These are phyloP conservation scores for Subanguina moxae DNA, from an alignment of 1,140 invertebrate genomes.

Conservation along the genomic window DNA sequence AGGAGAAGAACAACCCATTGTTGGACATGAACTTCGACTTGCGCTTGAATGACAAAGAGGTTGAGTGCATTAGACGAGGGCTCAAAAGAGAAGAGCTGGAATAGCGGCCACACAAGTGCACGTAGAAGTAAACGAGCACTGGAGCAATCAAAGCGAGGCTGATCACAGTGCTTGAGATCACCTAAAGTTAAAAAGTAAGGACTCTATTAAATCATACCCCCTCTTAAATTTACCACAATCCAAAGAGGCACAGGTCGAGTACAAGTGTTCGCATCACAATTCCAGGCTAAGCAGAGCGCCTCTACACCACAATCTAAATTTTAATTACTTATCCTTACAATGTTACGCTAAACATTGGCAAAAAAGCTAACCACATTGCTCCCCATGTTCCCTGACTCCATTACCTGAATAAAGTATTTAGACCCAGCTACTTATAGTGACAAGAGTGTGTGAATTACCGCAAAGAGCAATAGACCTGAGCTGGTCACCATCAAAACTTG, in stretches of 20 bases:
- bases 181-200: neutral
- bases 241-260: constrained; percentile 23
- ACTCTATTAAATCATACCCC: no score
- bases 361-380: constrained; percentile 22
- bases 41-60: constrained; percentile 5
- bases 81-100: neutral
- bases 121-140: neutral
- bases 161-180: neutral
- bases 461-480: neutral
- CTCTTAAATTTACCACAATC: constrained; percentile 26
- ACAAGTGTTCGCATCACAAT: constrained; percentile 38
- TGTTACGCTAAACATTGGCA: no score
- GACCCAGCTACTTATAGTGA: constrained; percentile 2
- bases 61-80: neutral
- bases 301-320: constrained; percentile 28
- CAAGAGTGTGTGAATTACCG: constrained; percentile 1
- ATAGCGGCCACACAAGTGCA: constrained; percentile 12
- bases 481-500: neutral
- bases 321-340: no score
- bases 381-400: constrained; percentile 29
- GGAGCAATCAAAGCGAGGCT: neutral
- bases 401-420: constrained; percentile 28
- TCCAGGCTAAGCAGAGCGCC: constrained; percentile 28
- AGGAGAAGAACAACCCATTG: neutral
- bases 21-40: neutral